phyloP scores from a whole-genome alignment of 2,113 vertebrate genomes.

The Odobenus rosmarus region DNA sequence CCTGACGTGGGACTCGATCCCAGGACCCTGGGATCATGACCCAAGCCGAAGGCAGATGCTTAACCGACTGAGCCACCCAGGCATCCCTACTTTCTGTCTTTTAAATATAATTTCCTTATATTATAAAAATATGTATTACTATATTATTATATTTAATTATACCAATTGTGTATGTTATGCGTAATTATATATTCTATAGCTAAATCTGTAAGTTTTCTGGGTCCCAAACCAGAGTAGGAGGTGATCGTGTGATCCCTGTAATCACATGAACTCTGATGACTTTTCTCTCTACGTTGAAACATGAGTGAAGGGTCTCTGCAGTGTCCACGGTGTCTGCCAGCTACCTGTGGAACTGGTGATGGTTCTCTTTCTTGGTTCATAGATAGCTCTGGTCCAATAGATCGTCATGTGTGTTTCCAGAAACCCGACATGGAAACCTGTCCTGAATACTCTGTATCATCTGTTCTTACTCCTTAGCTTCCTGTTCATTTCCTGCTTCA shows the following conservation, averaged over 20 bases:
- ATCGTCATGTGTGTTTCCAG: neutral
- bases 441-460: neutral
- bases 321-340: neutral
- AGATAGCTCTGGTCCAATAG: neutral
- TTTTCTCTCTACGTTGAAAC: neutral
- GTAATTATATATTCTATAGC: neutral
- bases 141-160: neutral
- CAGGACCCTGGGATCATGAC: too few species aligned
- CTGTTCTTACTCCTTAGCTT: neutral
- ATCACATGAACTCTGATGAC: neutral
- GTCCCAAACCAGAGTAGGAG: neutral
- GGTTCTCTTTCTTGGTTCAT: neutral
- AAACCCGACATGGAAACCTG: neutral
- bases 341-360: neutral
- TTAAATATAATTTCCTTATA: neutral
- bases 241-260: neutral
- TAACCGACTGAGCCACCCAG: too few species aligned
- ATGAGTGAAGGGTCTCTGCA: neutral
- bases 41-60: too few species aligned
- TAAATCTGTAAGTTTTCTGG: neutral
- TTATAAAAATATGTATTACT: neutral
- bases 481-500: neutral
- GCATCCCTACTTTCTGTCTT: neutral
- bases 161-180: neutral
- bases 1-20: rapidly evolving